These are phyloP conservation scores for Paralichthys olivaceus DNA, from an alignment of 2,113 vertebrate genomes.

Conservation along the genomic window DNA sequence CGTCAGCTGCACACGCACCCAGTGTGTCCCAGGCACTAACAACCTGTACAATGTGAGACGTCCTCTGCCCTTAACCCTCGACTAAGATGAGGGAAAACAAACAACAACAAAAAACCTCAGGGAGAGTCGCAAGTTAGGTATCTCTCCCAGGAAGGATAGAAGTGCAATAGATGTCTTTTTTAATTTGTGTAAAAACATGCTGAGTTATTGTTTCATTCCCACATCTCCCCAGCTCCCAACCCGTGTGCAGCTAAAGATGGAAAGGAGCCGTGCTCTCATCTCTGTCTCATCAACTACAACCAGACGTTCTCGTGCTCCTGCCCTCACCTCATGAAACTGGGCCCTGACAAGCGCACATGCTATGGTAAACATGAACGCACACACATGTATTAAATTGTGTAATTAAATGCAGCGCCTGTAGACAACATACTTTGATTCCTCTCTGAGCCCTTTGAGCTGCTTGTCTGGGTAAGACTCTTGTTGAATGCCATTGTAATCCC, in stretches of 20 bases:
- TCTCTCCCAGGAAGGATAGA: too few species aligned
- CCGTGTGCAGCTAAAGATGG: constrained; percentile 92
- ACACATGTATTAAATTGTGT: background rate
- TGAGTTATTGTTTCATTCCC: background rate
- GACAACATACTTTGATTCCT: constrained; percentile 4
- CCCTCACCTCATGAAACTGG: constrained; percentile 96
- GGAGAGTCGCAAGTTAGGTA: too few species aligned
- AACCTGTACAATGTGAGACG: too few species aligned
- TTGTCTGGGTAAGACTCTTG: constrained; percentile 16
- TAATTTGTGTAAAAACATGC: background rate
- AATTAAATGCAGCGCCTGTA: background rate
- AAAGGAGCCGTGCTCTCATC: constrained; percentile 92
- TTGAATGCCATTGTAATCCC: constrained; percentile 36
- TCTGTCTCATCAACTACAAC: constrained; percentile 97
- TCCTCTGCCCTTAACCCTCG: too few species aligned
- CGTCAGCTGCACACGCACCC: too few species aligned
- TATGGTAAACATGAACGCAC: constrained; percentile 81
- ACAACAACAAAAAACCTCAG: too few species aligned
- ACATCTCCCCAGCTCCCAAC: constrained; percentile 86
- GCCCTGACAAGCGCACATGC: constrained; percentile 90
- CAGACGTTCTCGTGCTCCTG: constrained; percentile 93
- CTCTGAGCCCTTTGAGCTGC: constrained; percentile 7
- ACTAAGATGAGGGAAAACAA: too few species aligned
- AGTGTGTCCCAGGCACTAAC: too few species aligned
- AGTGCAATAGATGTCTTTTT: too few species aligned